phyloP scores from a whole-genome alignment of 1,140 invertebrate species.

The Diabrotica undecimpunctata region DNA sequence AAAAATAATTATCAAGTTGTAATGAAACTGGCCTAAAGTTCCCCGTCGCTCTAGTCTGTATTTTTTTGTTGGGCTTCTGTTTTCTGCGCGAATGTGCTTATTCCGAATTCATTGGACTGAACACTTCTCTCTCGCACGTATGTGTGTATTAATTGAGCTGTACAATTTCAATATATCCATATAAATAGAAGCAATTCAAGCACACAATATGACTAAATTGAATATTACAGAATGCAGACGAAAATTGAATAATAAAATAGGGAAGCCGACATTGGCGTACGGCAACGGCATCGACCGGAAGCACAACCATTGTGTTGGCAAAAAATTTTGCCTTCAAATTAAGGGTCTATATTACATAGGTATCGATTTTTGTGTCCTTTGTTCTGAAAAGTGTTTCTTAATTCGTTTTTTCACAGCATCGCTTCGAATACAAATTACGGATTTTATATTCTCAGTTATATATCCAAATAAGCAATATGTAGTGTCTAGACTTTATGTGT shows the following conservation, averaged over 20 bases:
- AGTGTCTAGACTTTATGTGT: no score
- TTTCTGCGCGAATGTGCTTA: slow-evolving; percentile 19
- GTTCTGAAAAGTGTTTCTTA: no score
- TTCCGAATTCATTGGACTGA: slow-evolving; percentile 28
- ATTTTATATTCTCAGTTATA: no score
- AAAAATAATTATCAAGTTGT: no score
- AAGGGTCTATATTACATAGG: no score
- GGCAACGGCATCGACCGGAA: neutral
- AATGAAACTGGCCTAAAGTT: neutral
- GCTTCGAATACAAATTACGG: no score
- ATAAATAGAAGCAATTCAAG: slow-evolving; percentile 40
- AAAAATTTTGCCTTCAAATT: neutral
- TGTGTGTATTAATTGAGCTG: slow-evolving; percentile 40
- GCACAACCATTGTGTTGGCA: neutral
- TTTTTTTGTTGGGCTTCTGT: slow-evolving; percentile 4
- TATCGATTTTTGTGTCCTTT: no score
- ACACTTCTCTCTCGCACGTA: slow-evolving; percentile 26
- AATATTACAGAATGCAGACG: slow-evolving; percentile 41
- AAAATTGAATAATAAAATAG: slow-evolving; percentile 41
- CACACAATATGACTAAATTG: slow-evolving; percentile 41
- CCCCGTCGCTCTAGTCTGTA: neutral
- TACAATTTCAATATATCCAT: slow-evolving; percentile 41
- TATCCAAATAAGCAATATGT: no score
- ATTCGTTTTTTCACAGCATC: no score
- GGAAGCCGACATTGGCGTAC: slow-evolving; percentile 17